Percentiles rank a stretch among this genome's conserved stretches.
phyloP scores from a whole-genome alignment of 1,140 invertebrate genomes.

The Drosophila lacteicornis region DNA sequence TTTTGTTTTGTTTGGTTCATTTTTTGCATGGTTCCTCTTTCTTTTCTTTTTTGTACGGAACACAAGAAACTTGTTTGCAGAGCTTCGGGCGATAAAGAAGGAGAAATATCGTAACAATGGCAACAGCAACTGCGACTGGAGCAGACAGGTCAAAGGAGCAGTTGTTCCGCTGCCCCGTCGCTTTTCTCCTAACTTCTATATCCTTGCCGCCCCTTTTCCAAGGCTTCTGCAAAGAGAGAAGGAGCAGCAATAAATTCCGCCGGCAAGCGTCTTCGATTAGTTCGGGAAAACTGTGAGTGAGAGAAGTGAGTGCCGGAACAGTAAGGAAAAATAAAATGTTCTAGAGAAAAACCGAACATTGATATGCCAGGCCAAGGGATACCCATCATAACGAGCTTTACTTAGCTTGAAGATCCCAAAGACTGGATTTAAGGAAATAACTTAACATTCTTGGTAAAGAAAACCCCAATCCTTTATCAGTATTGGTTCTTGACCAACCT shows the following conservation, averaged over 20 bases:
- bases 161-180: conserved; percentile 10
- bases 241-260: conserved; percentile 69
- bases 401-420: background rate
- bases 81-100: conserved; percentile 62
- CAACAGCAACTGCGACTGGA: conserved; percentile 44
- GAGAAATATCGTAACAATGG: conserved; percentile 63
- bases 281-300: conserved; percentile 43
- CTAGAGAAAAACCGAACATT: background rate
- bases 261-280: conserved; percentile 73
- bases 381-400: background rate
- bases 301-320: conserved; percentile 22
- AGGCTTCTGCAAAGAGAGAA: background rate
- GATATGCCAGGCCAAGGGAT: background rate
- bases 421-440: background rate
- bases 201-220: background rate
- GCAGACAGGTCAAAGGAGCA: conserved; percentile 79
- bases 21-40: conserved; percentile 15
- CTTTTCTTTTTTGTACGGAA: conserved; percentile 38
- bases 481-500: background rate
- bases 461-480: background rate
- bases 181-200: conserved; percentile 1
- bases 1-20: conserved; percentile 31
- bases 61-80: conserved; percentile 77
- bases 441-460: background rate
- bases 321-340: conserved; percentile 19